Base-by-base conservation (phyloP, 2,113 vertebrate genomes). In the Eclectus roratus region DNA sequence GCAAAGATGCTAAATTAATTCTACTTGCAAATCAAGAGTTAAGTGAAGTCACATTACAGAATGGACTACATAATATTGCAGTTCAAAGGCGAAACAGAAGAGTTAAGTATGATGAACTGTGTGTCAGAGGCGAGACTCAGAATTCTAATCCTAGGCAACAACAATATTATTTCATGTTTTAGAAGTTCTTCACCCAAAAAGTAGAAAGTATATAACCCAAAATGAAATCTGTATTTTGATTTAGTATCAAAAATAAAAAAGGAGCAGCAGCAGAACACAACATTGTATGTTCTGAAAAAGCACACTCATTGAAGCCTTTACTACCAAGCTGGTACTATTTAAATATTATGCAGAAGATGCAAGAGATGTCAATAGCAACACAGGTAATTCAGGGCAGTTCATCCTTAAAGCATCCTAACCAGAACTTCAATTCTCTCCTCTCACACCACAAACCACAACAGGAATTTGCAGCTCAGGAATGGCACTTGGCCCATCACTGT, bases 1-100 rank as follows among this genome's bases (percentile, higher is more conserved):
- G 93, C 72, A 64, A 60, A 89, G 81, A 87, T 52, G 63, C 63
- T 41, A 71, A 77, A 82, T 71, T 77, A 91, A 69, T 80, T 78
- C 91, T 60, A 43, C 80, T 72, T 82, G 74, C 69, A 89, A 83
- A 65, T 46, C 74, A 73, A 73, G 76, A 93, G 72, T 88, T 80
- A 96, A 86, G 43, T 43, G 65, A 84, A 65, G 80, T 4, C 68
- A 49, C 56, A 61, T 47, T 44, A 68, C 73, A 83, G 53, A 91
- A 83, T 4, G 29, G 63, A 74, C 33, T 78, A 52, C 6, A 18
- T 61, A 47, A 65, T 7, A 19, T 4, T 56, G 76, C 7, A 80
- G 50, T 77, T 88, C 89, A 72, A 80, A 95, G 41, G 64, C 5
- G 2, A 80, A 90, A 88, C 20, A 76, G 61, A 60, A 69, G 41